Conservation (phyloP, 1,140 invertebrate genomes). For the Solenopsis fugax region DNA sequence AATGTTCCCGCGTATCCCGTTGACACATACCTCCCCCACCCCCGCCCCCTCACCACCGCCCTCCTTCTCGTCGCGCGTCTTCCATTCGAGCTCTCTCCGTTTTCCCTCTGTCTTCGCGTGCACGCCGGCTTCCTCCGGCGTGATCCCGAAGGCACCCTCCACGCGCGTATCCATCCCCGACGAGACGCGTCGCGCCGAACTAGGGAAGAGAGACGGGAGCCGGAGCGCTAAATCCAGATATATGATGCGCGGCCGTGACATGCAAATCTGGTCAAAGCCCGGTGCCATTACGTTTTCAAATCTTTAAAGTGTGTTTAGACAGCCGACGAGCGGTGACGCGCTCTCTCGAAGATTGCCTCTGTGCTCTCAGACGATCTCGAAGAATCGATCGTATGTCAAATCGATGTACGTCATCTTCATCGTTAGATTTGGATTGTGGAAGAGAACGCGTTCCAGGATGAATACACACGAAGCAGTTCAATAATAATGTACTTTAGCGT, state of each 20-base stretch:
- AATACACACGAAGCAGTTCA: not conserved
- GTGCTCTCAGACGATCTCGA: conserved; percentile 31
- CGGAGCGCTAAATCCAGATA: conserved; percentile 85
- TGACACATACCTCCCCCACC: conserved; percentile 53
- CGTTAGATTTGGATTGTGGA: not conserved
- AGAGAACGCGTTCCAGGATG: not conserved
- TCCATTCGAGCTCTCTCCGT: conserved; percentile 33
- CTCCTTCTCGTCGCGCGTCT: conserved; percentile 14
- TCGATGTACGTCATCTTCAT: not conserved
- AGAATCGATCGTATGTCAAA: conserved; percentile 49
- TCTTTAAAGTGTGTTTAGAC: conserved; percentile 87
- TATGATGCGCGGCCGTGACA: conserved; percentile 87
- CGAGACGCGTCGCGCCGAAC: conserved; percentile 63
- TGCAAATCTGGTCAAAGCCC: conserved; percentile 87
- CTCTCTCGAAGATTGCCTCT: conserved; percentile 64
- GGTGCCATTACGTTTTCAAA: conserved; percentile 87
- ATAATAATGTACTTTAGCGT: not conserved
- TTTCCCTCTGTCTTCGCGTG: conserved; percentile 65
- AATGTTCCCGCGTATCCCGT: conserved; percentile 82
- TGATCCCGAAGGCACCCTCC: conserved; percentile 84
- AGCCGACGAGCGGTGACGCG: conserved; percentile 77
- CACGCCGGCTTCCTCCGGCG: conserved; percentile 81
- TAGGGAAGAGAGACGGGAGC: conserved; percentile 32
- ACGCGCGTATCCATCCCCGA: conserved; percentile 79
- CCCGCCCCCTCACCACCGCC: conserved; percentile 42